phyloP scores from a whole-genome alignment of 2,888 invertebrate species.

The Agonum fuliginosum region DNA sequence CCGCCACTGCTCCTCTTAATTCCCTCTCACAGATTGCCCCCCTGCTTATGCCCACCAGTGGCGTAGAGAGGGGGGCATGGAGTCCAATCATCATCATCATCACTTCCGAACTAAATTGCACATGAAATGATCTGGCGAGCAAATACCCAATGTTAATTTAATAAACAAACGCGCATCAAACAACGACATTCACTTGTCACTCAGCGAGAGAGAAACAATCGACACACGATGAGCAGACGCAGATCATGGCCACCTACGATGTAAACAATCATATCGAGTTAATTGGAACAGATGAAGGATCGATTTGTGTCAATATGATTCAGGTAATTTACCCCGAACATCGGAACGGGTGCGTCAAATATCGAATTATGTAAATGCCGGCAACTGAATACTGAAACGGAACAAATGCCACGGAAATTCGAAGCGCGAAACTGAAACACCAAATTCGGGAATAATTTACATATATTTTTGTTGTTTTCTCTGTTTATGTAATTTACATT shows the following conservation, averaged over 20 bases:
- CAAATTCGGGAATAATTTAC: too few relatives aligned
- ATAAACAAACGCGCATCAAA: constrained; percentile 24
- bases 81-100: too few relatives aligned
- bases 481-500: too few relatives aligned
- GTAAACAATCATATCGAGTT: constrained; percentile 2
- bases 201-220: constrained; percentile 20
- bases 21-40: too few relatives aligned
- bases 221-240: not conserved
- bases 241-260: not conserved
- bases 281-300: constrained; percentile 5
- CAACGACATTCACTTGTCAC: constrained; percentile 2
- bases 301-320: not conserved
- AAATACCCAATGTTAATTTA: constrained; percentile 44
- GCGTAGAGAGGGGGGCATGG: too few relatives aligned
- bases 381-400: too few relatives aligned
- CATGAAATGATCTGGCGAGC: constrained; percentile 47
- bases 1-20: too few relatives aligned
- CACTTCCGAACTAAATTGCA: constrained; percentile 37
- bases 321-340: not conserved
- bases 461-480: too few relatives aligned
- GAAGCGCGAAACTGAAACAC: too few relatives aligned
- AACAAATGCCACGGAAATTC: too few relatives aligned
- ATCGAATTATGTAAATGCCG: constrained; percentile 7
- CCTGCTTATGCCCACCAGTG: too few relatives aligned
- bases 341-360: not conserved